A percentile compares a stretch with the other conserved stretches of the same genome.
Conservation (phyloP, 2,113 vertebrate genomes). For the Poeciliopsis turrubarensis region DNA sequence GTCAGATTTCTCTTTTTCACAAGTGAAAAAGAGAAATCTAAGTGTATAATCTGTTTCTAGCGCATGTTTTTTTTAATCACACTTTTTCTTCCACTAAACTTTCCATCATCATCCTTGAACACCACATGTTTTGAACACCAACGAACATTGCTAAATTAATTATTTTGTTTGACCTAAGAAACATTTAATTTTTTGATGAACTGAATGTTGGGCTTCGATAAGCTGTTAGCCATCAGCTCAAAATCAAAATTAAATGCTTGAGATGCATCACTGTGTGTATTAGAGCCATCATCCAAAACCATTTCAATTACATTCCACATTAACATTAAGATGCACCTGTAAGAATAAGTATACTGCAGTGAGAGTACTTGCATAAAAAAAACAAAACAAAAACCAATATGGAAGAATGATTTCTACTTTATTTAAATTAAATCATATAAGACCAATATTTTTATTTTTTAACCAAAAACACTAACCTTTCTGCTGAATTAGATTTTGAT, state of each 20-base stretch:
- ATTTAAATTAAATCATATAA: slow-evolving; percentile 87
- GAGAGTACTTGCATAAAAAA: background rate
- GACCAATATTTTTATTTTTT: slow-evolving; percentile 76
- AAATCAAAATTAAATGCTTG: no score
- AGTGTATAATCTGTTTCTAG: background rate
- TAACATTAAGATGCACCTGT: background rate
- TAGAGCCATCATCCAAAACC: no score
- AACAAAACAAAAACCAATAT: slow-evolving; percentile 35
- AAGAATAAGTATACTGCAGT: background rate
- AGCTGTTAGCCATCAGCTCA: no score
- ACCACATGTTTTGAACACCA: no score
- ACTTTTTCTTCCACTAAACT: background rate
- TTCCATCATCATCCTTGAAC: no score
- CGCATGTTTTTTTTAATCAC: background rate
- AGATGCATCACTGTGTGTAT: no score
- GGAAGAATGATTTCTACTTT: slow-evolving; percentile 74
- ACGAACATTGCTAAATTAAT: no score
- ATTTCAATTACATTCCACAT: background rate
- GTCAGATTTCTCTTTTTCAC: no score
- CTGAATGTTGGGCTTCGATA: no score
- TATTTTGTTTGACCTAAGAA: no score
- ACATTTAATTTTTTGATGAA: no score
- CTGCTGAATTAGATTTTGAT: slow-evolving; percentile 77
- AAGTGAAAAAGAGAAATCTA: background rate
- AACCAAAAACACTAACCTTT: slow-evolving; percentile 76